Conservation (phyloP, 2,797 vertebrate species). For the Alca torda region DNA sequence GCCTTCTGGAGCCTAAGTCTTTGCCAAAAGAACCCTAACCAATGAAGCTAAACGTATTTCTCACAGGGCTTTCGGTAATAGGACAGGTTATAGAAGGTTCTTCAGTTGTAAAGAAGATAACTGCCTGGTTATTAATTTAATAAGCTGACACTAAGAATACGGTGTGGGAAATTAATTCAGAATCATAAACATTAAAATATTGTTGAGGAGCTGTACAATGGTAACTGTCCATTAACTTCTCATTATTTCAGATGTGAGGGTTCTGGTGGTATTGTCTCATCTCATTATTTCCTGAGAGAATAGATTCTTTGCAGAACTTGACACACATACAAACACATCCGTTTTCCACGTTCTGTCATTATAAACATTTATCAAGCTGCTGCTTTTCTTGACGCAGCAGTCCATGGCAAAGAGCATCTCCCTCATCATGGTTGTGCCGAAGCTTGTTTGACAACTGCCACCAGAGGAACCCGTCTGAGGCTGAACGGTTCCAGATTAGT, state of each 20-base stretch:
- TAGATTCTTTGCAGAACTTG: neutral
- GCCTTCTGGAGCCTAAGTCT: neutral
- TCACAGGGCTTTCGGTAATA: neutral
- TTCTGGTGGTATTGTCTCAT: neutral
- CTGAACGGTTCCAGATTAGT: neutral
- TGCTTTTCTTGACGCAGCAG: neutral
- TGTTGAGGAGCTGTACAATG: neutral
- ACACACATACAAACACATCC: neutral
- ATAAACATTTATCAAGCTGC: neutral
- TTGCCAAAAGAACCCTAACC: neutral
- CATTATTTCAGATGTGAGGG: constrained; percentile 13
- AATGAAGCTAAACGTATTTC: neutral
- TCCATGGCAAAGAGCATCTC: neutral
- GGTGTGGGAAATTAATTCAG: neutral
- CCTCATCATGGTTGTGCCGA: neutral
- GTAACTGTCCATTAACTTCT: constrained; percentile 12
- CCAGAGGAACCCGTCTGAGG: neutral
- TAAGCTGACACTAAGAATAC: neutral
- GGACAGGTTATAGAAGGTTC: neutral
- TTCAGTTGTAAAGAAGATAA: neutral
- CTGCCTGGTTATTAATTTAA: neutral
- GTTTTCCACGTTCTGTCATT: neutral
- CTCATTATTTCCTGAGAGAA: neutral
- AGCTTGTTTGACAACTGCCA: neutral
- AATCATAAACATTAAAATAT: neutral